Percentiles rank a stretch among this genome's conserved stretches.
These are phyloP conservation scores for Papilio demoleus DNA, from an alignment of 2,888 invertebrate genomes.

Conservation along the genomic window DNA sequence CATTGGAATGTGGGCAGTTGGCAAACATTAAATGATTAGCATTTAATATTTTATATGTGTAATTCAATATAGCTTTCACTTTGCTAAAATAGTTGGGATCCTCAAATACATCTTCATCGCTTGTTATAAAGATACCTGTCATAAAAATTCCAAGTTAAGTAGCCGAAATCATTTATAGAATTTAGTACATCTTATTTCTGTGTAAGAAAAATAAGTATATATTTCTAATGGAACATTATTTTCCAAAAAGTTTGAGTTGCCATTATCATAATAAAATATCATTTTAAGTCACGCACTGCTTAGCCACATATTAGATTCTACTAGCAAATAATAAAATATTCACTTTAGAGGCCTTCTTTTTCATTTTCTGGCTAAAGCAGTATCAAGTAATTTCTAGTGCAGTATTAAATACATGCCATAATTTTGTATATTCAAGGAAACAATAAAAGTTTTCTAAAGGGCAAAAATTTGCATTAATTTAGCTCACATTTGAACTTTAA, in stretches of 20 bases:
- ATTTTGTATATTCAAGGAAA: neutral
- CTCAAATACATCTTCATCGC: conserved; percentile 85
- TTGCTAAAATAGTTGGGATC: conserved; percentile 82
- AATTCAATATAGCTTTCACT: conserved; percentile 82
- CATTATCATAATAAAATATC: too few species aligned
- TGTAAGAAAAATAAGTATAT: too few species aligned
- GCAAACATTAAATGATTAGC: conserved; percentile 85
- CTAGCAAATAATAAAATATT: too few species aligned
- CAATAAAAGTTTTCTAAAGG: conserved; percentile 2
- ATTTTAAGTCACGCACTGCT: too few species aligned
- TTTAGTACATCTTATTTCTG: too few species aligned
- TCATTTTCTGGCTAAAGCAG: too few species aligned
- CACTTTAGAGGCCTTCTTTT: too few species aligned
- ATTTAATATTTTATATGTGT: conserved; percentile 82
- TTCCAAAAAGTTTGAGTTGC: too few species aligned
- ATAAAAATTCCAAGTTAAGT: conserved; percentile 40
- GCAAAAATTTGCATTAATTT: conserved; percentile 14
- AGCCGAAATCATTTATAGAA: too few species aligned
- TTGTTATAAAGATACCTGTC: conserved; percentile 89
- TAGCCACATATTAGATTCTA: too few species aligned
- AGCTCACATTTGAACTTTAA: conserved; percentile 2
- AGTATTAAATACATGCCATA: neutral
- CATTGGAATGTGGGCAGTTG: conserved; percentile 77
- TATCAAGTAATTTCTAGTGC: too few species aligned
- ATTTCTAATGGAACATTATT: too few species aligned